A percentile compares a stretch with the other conserved stretches of the same genome.
phyloP scores from a whole-genome alignment of 1,140 invertebrate species.

The Sinella curviseta region DNA sequence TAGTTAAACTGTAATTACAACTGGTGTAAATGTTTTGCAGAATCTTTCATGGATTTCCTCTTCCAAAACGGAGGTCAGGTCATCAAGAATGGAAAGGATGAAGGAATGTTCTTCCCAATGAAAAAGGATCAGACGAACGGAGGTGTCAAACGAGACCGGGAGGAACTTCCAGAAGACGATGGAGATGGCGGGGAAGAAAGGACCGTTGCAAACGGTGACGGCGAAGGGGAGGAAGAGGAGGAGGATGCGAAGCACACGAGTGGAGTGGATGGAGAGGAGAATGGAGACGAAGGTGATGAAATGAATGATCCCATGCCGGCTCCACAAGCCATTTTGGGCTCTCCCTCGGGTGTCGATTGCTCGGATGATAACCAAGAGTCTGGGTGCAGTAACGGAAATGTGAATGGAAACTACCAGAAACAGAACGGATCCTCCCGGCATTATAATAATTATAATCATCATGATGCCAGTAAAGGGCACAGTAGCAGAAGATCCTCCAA shows the following conservation, averaged over 20 bases:
- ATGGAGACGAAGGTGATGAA: constrained; percentile 2
- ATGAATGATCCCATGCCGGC: neutral
- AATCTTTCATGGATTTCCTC: constrained; percentile 5
- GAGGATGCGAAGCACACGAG: neutral
- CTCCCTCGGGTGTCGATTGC: neutral
- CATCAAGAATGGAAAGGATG: constrained; percentile 1
- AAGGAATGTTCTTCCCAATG: neutral
- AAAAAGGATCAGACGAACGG: neutral
- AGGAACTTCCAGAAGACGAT: neutral
- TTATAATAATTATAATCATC: neutral
- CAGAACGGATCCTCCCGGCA: neutral
- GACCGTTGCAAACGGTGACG: neutral
- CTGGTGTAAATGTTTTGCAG: too few relatives aligned
- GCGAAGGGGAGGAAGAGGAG: neutral
- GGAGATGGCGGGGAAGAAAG: neutral
- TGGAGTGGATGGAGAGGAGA: neutral
- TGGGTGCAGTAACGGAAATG: too few relatives aligned
- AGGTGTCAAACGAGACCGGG: neutral
- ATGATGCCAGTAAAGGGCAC: neutral
- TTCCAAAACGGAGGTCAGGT: constrained; percentile 20
- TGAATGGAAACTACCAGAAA: neutral
- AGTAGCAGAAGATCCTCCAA: constrained; percentile 11
- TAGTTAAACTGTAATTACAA: neutral
- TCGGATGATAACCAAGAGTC: neutral
- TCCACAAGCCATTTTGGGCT: neutral